A percentile compares a stretch with the other conserved stretches of the same genome.
Conservation (phyloP, 2,797 vertebrate genomes). For the Helarctos malayanus region DNA sequence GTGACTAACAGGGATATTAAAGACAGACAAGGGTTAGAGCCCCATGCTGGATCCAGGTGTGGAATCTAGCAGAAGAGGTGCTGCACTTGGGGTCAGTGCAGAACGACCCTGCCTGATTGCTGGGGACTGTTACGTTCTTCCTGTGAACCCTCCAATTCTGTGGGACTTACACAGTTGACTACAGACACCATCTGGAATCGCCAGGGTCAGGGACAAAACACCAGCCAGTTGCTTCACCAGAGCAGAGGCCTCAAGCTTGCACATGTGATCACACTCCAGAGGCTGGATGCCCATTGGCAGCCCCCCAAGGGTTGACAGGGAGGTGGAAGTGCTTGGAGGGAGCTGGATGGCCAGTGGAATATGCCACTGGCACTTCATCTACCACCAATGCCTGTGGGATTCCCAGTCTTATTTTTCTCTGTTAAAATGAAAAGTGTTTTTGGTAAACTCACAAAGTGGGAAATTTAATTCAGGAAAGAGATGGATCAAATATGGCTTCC, state of each 20-base stretch:
- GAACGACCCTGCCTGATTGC: not conserved
- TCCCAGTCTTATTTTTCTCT: not conserved
- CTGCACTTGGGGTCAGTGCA: not conserved
- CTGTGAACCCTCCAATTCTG: not conserved
- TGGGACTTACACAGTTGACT: not conserved
- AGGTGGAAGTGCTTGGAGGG: not conserved
- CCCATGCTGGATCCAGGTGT: not conserved
- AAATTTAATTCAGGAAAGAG: constrained; percentile 18
- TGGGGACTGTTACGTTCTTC: not conserved
- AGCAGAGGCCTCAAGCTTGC: not conserved
- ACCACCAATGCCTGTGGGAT: accelerated
- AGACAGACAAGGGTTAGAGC: not conserved
- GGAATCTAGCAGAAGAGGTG: not conserved
- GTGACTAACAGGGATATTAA: not conserved
- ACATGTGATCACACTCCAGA: not conserved
- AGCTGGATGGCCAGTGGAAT: not conserved
- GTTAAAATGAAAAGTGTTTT: not conserved
- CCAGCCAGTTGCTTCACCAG: not conserved
- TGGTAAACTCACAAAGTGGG: not conserved
- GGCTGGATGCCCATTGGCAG: not conserved
- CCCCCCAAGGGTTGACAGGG: not conserved
- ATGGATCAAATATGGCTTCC: not conserved
- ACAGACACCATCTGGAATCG: not conserved
- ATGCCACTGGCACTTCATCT: not conserved
- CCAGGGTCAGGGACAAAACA: not conserved